Base-by-base conservation (phyloP, 2,888 invertebrate genomes). In the Crossocerus cetratus region DNA sequence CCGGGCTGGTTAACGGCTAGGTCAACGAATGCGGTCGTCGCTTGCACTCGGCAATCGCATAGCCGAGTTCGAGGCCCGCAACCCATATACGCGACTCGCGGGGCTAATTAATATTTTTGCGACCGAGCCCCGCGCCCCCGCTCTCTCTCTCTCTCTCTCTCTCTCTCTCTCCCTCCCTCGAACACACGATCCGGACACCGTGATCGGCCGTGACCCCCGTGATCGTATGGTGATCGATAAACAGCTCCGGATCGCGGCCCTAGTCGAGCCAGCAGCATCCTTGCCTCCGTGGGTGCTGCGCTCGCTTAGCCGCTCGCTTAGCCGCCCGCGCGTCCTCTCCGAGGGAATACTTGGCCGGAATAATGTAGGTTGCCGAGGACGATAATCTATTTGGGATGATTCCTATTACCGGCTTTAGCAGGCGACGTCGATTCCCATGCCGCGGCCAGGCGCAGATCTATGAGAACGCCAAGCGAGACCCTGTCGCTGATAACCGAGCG, bases 51-150 rank as follows among this genome's bases (percentile, higher is more conserved):
- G 73, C 79, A 80, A 77, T 78, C 74, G 74, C 82, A 79, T 80
- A 71, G 32, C 74, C 81, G 70, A 74, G 59, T 44, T 53, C 59
- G 54, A 74, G 32, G 1, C 32, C 77, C 76, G 68, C 76, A 77
- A 77, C 76, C 79, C 74, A 75, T 72, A 80, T 72, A 65, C 13
- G 20, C 57, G 72, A 49, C 57, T 55, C 16, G 43, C 43, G 42
- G 16, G 80, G 78, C 74, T 80, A 81, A 82, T 83, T 86, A 81
- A 83, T 83, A 81, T 84, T 85, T 85, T 83, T 83, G 56, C 69
- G 16, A 62, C 61, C 45, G 18, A 13, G 5, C 49, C 14, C 4
- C 43, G n/a, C 11, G 55, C 2, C 32, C 32, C 2, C 2, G 32
- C n/a, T n/a, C n/a, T n/a, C n/a, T n/a, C n/a, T n/a, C n/a, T n/a